phyloP scores from a whole-genome alignment of 2,113 vertebrate species.

The Leptosomus discolor region DNA sequence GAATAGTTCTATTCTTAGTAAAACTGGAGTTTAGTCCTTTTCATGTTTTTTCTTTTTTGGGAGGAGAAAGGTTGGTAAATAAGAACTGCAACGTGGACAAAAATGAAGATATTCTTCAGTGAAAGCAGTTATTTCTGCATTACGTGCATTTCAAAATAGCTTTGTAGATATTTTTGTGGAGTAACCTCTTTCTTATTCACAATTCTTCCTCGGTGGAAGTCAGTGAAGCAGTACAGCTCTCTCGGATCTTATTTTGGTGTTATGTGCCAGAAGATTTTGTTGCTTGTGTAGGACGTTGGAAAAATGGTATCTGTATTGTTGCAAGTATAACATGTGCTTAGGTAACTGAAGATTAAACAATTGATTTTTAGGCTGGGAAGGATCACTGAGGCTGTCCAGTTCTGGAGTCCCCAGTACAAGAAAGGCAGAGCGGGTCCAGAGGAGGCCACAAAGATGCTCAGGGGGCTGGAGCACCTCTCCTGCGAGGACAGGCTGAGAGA shows the following conservation, averaged over 20 bases:
- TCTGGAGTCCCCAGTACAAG: too few species aligned
- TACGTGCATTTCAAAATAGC: background rate
- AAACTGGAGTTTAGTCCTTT: background rate
- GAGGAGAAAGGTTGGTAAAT: background rate
- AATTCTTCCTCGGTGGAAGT: background rate
- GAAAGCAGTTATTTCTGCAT: background rate
- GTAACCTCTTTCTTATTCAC: background rate
- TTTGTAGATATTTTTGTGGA: background rate
- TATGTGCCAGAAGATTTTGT: background rate
- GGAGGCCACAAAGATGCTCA: too few species aligned
- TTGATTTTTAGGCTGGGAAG: background rate
- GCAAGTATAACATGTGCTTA: background rate
- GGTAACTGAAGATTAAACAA: background rate
- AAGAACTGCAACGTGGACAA: background rate
- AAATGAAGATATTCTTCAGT: background rate
- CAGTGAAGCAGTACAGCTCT: background rate
- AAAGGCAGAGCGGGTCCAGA: background rate
- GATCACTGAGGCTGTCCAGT: too few species aligned
- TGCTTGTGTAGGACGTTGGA: background rate
- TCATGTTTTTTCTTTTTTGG: background rate
- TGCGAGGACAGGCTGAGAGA: too few species aligned
- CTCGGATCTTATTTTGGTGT: background rate
- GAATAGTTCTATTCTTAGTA: background rate
- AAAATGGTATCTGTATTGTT: background rate
- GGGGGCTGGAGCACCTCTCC: background rate